phyloP scores from a whole-genome alignment of 2,888 invertebrate genomes.

The Megastigmus dorsalis region DNA sequence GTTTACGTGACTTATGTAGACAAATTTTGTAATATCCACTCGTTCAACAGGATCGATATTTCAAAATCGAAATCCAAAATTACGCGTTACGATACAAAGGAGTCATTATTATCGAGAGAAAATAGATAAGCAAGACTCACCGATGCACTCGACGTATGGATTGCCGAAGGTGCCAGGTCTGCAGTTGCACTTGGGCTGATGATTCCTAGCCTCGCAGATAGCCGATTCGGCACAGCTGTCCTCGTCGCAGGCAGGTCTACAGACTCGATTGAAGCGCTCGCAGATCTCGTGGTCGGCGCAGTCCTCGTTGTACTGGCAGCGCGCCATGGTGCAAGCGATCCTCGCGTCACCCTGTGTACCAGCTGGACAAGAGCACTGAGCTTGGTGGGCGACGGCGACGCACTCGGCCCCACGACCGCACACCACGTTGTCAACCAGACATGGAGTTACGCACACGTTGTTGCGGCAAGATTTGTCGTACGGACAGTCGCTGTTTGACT shows the following conservation, averaged over 20 bases:
- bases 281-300: slow-evolving; percentile 90
- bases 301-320: slow-evolving; percentile 92
- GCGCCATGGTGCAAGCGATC: slow-evolving; percentile 86
- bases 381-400: slow-evolving; percentile 83
- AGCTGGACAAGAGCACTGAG: slow-evolving; percentile 87
- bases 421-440: slow-evolving; percentile 78
- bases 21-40: no score
- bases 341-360: slow-evolving; percentile 91
- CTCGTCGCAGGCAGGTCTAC: slow-evolving; percentile 88
- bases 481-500: slow-evolving; percentile 86
- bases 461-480: slow-evolving; percentile 88
- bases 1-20: no score
- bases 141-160: slow-evolving; percentile 82
- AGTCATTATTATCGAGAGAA: no score
- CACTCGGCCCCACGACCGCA: slow-evolving; percentile 90
- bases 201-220: slow-evolving; percentile 83
- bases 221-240: slow-evolving; percentile 88
- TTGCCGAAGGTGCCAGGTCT: slow-evolving; percentile 85
- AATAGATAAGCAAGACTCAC: slow-evolving; percentile 74
- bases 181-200: slow-evolving; percentile 87
- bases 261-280: slow-evolving; percentile 87
- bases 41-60: no score
- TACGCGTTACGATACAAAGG: no score
- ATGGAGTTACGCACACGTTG: slow-evolving; percentile 88
- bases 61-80: no score